A percentile compares a stretch with the other conserved stretches of the same genome.
phyloP scores from a whole-genome alignment of 2,888 invertebrate genomes.

The Protodeltote pygarga region DNA sequence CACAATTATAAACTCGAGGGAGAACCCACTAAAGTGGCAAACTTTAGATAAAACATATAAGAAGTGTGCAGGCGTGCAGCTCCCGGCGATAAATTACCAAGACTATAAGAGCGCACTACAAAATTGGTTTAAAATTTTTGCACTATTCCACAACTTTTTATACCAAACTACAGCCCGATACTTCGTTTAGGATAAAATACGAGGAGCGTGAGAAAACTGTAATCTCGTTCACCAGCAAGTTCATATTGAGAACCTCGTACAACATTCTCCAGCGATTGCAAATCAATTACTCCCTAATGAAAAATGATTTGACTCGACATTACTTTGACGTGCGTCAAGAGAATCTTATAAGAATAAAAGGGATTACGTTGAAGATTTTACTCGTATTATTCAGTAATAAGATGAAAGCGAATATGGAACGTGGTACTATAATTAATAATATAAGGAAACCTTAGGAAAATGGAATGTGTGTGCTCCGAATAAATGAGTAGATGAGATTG shows the following conservation, averaged over 20 bases:
- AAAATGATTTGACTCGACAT: neutral
- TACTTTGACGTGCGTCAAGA: neutral
- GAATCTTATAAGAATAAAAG: neutral
- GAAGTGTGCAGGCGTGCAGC: conserved; percentile 14
- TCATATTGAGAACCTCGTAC: neutral
- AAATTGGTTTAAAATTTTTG: conserved; percentile 28
- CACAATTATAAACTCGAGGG: conserved; percentile 30
- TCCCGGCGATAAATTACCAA: conserved; percentile 13
- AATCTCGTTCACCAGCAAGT: conserved; percentile 5
- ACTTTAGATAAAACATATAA: conserved; percentile 25
- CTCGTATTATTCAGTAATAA: neutral
- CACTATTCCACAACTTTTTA: conserved; percentile 20
- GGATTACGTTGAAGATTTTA: conserved; percentile 3
- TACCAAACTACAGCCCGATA: conserved; percentile 5
- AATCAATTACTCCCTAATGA: neutral
- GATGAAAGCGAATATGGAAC: conserved; percentile 22
- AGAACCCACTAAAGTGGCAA: conserved; percentile 15
- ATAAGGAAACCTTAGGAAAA: conserved; percentile 20
- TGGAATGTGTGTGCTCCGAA: conserved; percentile 3
- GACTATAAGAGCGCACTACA: conserved; percentile 6
- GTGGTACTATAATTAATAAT: conserved; percentile 11
- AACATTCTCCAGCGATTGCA: neutral
- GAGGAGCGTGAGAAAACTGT: neutral
- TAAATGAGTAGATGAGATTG: neutral
- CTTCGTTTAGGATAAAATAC: conserved; percentile 1